Base-by-base conservation (phyloP, 2,797 vertebrate genomes). In the Peromyscus aztecus region DNA sequence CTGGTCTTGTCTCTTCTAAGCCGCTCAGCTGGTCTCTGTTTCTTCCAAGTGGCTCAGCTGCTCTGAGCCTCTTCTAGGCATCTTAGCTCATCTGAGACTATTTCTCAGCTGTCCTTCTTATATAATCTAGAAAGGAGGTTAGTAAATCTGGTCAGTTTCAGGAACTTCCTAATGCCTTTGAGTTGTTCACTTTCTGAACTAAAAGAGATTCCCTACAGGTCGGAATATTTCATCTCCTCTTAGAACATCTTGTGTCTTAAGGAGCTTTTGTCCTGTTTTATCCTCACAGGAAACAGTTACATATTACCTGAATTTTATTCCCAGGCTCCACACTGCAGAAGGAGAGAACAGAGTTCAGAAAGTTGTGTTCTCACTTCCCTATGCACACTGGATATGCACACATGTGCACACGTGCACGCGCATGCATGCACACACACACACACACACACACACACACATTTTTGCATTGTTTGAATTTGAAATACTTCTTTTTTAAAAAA, bases 391-490 rank as follows among this genome's bases (percentile, higher is more conserved):
- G 11, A 24, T 7, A 13, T 0, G 2, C n/a, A 59, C 21, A 27
- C 2, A 17, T 1, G 7, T 8, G 24, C 5, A 3, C 17, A 23
- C 27, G 9, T 11, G 14, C n/a, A 24, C 52, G 37, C 12, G 16
- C 2, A 16, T 0, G 6, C 3, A 57, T 3, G 9, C n/a, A 14
- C 52, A 57, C 31, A 13, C 19, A 57, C 31, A n/a, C 19, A 34
- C 76, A 78, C 46, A 77, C 46, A 24, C 4, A 37, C 40, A 43
- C 6, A 24, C 37, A 75, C 12, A 37, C 43, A n/a, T 34, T 21
- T 52, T 63, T 71, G 52, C 37, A 69, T 83, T 89, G 87, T 91
- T 57, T 69, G 83, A 82, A 80, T 57, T 55, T 37, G 3, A 69
- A 67, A 67, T 49, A 24, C 14, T 83, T 13, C 5, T 76, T 76